These are phyloP conservation scores for Cantharis lateralis DNA, from an alignment of 2,888 invertebrate species.

Conservation along the genomic window DNA sequence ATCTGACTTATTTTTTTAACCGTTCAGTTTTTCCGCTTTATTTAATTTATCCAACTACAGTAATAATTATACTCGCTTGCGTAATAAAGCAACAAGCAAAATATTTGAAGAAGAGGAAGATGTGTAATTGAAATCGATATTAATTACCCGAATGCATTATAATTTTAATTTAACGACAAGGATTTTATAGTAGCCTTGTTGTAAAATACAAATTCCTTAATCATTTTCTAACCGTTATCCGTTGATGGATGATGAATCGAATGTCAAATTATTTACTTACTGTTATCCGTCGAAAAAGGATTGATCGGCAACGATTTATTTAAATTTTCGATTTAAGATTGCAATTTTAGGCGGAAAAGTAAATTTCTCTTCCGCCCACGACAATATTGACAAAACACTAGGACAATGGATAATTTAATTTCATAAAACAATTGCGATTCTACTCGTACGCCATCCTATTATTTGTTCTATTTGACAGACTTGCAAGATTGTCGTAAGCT, in stretches of 20 bases:
- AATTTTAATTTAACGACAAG: background rate
- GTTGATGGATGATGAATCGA: background rate
- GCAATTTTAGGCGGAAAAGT: background rate
- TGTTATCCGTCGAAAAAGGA: background rate
- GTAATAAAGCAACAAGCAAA: too few relatives aligned
- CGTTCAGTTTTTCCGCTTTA: background rate
- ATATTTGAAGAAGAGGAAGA: too few relatives aligned
- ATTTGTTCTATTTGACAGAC: background rate
- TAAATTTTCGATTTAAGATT: background rate
- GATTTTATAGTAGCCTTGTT: background rate
- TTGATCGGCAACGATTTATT: background rate
- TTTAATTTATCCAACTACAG: background rate
- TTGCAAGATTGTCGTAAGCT: background rate
- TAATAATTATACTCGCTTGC: background rate
- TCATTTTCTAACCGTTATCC: background rate
- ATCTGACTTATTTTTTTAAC: background rate
- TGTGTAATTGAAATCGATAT: background rate
- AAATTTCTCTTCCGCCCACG: background rate
- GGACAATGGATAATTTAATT: background rate
- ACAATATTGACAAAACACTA: background rate
- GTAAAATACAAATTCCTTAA: background rate
- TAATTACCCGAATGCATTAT: background rate
- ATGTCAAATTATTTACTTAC: background rate
- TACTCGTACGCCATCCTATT: background rate
- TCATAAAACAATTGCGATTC: background rate